phyloP scores from a whole-genome alignment of 2,113 vertebrate genomes.

The Oncorhynchus masou region DNA sequence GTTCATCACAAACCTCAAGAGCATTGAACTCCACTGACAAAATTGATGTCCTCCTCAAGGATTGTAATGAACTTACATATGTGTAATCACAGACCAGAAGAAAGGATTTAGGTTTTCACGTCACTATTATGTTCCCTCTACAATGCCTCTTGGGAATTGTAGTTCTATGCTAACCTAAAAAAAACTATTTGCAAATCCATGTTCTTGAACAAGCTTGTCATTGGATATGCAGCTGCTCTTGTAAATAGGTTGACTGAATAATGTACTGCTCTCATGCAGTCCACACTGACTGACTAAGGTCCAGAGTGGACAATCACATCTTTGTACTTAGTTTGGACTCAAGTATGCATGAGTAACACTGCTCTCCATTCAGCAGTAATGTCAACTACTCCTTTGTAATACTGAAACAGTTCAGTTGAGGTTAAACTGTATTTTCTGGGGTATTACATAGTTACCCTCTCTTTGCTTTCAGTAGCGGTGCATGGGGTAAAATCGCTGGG shows the following conservation, averaged over 20 bases:
- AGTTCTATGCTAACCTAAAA: not conserved
- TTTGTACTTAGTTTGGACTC: not conserved
- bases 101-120: not conserved
- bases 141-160: not conserved
- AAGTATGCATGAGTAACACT: not conserved
- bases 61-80: too few species aligned
- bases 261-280: not conserved
- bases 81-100: too few species aligned
- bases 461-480: not conserved
- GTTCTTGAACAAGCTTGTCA: not conserved
- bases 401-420: not conserved
- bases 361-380: not conserved
- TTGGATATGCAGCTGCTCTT: not conserved
- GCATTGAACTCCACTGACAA: not conserved
- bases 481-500: too few species aligned
- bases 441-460: not conserved
- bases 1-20: not conserved
- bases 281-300: not conserved
- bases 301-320: constrained; percentile 1
- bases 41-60: not conserved
- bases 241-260: not conserved
- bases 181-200: not conserved
- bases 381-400: not conserved
- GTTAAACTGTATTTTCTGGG: not conserved
- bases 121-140: not conserved